Percentiles rank a stretch among this genome's conserved stretches.
These are phyloP conservation scores for Tupiocoris notatus DNA, from an alignment of 2,888 invertebrate genomes.

Conservation along the genomic window DNA sequence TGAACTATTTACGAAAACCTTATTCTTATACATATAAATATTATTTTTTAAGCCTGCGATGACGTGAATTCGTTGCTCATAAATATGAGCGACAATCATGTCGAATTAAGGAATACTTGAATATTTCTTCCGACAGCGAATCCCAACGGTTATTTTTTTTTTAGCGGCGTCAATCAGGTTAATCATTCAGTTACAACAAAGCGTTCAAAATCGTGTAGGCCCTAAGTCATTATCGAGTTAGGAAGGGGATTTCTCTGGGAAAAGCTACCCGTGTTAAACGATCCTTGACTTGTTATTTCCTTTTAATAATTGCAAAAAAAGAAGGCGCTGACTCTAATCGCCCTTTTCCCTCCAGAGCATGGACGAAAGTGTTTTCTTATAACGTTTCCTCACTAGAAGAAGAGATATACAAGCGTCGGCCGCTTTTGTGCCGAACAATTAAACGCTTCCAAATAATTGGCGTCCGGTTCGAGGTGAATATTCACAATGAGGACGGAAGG, in stretches of 20 bases:
- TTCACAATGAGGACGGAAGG: background rate
- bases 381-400: background rate
- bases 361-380: background rate
- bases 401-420: background rate
- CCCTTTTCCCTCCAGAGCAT: background rate
- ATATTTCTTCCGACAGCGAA: too few species aligned
- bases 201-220: background rate
- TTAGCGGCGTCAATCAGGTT: too few species aligned
- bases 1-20: too few species aligned
- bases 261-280: background rate
- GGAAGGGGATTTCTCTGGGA: background rate
- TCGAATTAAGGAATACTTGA: too few species aligned
- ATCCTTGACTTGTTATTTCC: background rate
- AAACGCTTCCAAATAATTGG: background rate
- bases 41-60: too few species aligned
- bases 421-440: background rate
- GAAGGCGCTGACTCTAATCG: background rate
- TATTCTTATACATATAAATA: too few species aligned
- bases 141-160: too few species aligned
- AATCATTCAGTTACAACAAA: background rate
- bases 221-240: background rate
- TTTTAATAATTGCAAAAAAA: background rate
- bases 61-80: too few species aligned
- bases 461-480: background rate
- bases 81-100: too few species aligned